phyloP scores from a whole-genome alignment of 2,797 vertebrate genomes.

The Ctenochaetus hawaiiensis region DNA sequence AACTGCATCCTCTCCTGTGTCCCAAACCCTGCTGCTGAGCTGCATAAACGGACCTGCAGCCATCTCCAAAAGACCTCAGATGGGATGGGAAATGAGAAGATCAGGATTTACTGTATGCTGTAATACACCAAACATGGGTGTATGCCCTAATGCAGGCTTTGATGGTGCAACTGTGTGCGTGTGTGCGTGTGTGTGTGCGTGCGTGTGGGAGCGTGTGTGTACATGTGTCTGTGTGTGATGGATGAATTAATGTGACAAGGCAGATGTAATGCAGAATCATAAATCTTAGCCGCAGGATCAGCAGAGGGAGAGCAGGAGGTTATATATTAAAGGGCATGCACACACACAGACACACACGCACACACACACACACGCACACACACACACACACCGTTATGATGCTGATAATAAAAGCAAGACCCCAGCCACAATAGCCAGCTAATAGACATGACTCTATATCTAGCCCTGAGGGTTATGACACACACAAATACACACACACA shows the following conservation, averaged over 20 bases:
- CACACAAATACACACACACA: conserved; percentile 21
- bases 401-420: conserved; percentile 77
- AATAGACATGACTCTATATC: conserved; percentile 78
- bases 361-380: conserved; percentile 28
- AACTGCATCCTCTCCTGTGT: conserved; percentile 15
- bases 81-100: conserved; percentile 53
- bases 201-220: conserved; percentile 44
- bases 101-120: conserved; percentile 58
- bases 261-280: conserved; percentile 83
- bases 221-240: conserved; percentile 74
- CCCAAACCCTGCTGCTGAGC: conserved; percentile 31
- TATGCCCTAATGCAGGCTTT: conserved; percentile 57
- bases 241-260: conserved; percentile 84
- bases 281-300: conserved; percentile 84
- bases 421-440: conserved; percentile 67
- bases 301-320: conserved; percentile 69
- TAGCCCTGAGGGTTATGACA: conserved; percentile 70
- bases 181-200: conserved; percentile 25
- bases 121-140: conserved; percentile 54
- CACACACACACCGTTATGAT: conserved; percentile 45
- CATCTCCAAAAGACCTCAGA: conserved; percentile 48
- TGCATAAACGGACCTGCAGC: conserved; percentile 52
- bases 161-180: conserved; percentile 57
- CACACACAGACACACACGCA: conserved; percentile 36
- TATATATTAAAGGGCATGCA: conserved; percentile 70